A percentile compares a stretch with the other conserved stretches of the same genome.
Conservation (phyloP, 2,113 vertebrate genomes). For the Meriones unguiculatus region DNA sequence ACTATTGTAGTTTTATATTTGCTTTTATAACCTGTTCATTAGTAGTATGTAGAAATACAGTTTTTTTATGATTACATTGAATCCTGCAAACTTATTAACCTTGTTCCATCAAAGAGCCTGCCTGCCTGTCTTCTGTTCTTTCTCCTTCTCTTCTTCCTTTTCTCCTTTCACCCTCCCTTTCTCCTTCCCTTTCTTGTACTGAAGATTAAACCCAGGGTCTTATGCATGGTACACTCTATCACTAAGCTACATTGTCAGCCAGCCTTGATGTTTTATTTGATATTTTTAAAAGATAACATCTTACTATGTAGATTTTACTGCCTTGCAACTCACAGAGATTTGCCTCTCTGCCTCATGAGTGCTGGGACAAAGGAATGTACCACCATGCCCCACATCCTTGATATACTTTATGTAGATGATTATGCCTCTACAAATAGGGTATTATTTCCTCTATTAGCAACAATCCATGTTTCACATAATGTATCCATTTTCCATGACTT, state of each 20-base stretch:
- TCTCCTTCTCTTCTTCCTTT: neutral
- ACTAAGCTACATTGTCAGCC: neutral
- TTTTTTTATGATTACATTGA: constrained; percentile 1
- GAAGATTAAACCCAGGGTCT: neutral
- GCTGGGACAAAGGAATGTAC: neutral
- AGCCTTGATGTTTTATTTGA: neutral
- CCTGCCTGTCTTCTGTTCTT: neutral
- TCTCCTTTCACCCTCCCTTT: neutral
- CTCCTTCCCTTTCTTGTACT: neutral
- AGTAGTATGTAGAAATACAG: neutral
- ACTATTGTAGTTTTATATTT: neutral
- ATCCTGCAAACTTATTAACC: neutral
- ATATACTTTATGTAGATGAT: neutral
- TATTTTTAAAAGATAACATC: neutral
- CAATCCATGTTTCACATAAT: neutral
- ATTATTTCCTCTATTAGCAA: constrained; percentile 35
- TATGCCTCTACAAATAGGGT: neutral
- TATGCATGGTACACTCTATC: neutral
- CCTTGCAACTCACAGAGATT: neutral
- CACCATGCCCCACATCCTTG: neutral
- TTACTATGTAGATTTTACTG: neutral
- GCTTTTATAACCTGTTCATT: neutral
- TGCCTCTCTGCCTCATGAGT: neutral
- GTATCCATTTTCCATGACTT: neutral
- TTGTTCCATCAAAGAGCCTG: neutral